phyloP scores from a whole-genome alignment of 2,797 vertebrate genomes.

The Cryptoprocta ferox region DNA sequence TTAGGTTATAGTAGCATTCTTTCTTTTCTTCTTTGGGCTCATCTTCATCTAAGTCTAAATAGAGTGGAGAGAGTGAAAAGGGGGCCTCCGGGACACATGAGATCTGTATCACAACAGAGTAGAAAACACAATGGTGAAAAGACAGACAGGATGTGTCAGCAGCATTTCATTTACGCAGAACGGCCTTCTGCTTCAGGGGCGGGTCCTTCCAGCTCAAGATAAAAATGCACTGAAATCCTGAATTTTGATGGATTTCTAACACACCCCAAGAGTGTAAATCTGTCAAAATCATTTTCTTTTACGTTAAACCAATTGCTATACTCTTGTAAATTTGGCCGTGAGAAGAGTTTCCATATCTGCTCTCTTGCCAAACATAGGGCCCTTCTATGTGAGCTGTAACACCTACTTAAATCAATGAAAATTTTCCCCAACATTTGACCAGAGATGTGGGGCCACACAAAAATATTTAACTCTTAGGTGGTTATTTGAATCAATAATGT shows the following conservation, averaged over 20 bases:
- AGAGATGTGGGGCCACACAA: constrained; percentile 25
- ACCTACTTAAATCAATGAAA: constrained; percentile 72
- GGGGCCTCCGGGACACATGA: background rate
- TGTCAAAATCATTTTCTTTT: constrained; percentile 75
- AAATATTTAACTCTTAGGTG: constrained; percentile 43
- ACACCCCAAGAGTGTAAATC: constrained; percentile 20
- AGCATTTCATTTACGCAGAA: background rate
- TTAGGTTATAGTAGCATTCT: constrained; percentile 97
- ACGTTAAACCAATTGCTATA: constrained; percentile 60
- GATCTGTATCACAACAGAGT: background rate
- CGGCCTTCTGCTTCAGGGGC: background rate
- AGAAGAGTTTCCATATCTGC: constrained; percentile 64
- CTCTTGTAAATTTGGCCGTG: constrained; percentile 53
- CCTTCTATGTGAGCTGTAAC: constrained; percentile 56
- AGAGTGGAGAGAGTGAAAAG: constrained; percentile 21
- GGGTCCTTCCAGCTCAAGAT: background rate
- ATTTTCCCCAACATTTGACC: background rate
- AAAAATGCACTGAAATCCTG: background rate
- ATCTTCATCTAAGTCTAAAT: constrained; percentile 79
- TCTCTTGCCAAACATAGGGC: constrained; percentile 1
- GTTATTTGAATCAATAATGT: background rate
- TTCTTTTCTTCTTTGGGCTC: constrained; percentile 90
- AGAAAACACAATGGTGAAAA: background rate
- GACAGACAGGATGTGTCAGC: rapidly evolving
- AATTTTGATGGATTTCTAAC: constrained; percentile 43